Evolutionary conservation across 2,113 vertebrate species (phyloP).

Genomic region (Ceyx cyanopectus): DNA sequence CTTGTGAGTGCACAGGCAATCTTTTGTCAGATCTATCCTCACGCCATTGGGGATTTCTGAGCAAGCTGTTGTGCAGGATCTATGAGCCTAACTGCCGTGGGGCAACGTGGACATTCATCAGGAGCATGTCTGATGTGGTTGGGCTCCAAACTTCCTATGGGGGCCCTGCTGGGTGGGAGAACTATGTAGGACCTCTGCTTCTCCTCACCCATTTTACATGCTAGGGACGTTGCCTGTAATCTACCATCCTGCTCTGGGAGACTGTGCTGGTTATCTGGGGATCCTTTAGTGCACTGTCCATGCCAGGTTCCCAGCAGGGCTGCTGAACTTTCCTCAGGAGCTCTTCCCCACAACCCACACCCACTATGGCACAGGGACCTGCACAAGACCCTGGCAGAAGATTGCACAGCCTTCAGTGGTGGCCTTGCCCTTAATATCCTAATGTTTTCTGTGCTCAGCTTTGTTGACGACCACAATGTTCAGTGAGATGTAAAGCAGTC

Average conservation of each 20-base stretch:
- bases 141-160: neutral
- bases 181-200: neutral
- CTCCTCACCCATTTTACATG: neutral
- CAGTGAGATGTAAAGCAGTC: constrained; percentile 33
- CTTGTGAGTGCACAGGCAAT: constrained; percentile 50
- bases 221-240: neutral
- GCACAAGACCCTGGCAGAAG: neutral
- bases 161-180: neutral
- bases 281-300: neutral
- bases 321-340: neutral
- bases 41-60: constrained; percentile 1
- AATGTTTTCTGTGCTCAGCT: neutral
- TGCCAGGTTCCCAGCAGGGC: neutral
- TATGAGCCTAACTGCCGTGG: neutral
- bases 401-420: neutral
- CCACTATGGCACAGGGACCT: neutral
- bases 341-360: neutral
- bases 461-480: neutral
- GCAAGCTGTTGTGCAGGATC: constrained; percentile 18
- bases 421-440: neutral
- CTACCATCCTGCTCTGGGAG: neutral
- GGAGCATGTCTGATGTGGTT: neutral
- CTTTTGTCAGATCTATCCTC: constrained; percentile 40
- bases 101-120: neutral
- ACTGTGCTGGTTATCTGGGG: neutral